Base-by-base conservation (phyloP, 1,140 invertebrate genomes). In the Amyelois transitella region DNA sequence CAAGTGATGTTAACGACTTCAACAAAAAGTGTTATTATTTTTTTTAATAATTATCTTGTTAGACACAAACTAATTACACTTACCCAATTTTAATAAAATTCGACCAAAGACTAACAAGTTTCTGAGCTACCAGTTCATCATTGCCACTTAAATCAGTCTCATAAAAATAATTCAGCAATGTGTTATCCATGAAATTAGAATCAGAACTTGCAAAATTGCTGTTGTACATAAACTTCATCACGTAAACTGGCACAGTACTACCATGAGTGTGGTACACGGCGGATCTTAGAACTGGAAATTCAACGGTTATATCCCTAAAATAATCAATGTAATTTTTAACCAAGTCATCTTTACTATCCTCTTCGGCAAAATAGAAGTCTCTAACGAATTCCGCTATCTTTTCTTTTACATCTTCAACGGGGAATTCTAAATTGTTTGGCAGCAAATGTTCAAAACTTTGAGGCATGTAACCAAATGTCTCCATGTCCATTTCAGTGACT, bases 11-110 rank as follows among this genome's bases (percentile, higher is more conserved):
- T n/a, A n/a, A n/a, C n/a, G n/a, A n/a, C n/a, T n/a, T n/a, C n/a
- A n/a, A n/a, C n/a, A n/a, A n/a, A n/a, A n/a, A n/a, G n/a, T n/a
- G n/a, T n/a, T n/a, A n/a, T n/a, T n/a, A n/a, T n/a, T n/a, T n/a
- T n/a, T n/a, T n/a, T n/a, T n/a, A n/a, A n/a, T n/a, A n/a, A n/a
- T n/a, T n/a, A n/a, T n/a, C n/a, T n/a, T n/a, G n/a, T n/a, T n/a
- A n/a, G n/a, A n/a, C n/a, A n/a, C n/a, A n/a, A n/a, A n/a, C n/a
- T n/a, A n/a, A n/a, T n/a, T n/a, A n/a, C 43, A 21, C 66, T 72
- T 69, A 84, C 83, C 81, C 68, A 6, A 78, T 57, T 48, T 68
- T 78, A 20, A 84, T 75, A 55, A 84, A 86, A 53, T 83, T 86
- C 14, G 28, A 72, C 66, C 67, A 76, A 8, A 86, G 52, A 20